Percentiles rank a stretch among this genome's conserved stretches.
phyloP scores from a whole-genome alignment of 2,797 vertebrate genomes.

The Myripristis jacobus region DNA sequence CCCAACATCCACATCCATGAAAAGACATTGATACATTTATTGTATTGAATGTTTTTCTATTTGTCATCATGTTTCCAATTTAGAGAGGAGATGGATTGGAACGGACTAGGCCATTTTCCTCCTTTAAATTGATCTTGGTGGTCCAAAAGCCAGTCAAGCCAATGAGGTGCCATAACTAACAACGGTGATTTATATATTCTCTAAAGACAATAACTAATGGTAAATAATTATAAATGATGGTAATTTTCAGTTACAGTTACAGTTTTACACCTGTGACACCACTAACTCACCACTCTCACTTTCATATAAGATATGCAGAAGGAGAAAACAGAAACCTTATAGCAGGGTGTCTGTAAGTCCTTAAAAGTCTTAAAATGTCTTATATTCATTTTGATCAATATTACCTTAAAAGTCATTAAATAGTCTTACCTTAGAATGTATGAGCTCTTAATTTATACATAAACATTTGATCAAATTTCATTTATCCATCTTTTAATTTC shows the following conservation, averaged over 20 bases:
- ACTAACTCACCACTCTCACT: neutral
- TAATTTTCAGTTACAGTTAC: neutral
- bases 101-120: conserved; percentile 20
- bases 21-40: conserved; percentile 55
- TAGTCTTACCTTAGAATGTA: no score
- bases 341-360: no score
- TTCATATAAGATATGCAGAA: neutral
- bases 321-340: neutral
- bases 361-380: no score
- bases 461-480: no score
- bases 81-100: conserved; percentile 53
- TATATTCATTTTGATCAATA: no score
- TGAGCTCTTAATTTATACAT: no score
- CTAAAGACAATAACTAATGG: neutral
- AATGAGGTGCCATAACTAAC: conserved; percentile 1
- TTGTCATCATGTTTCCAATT: conserved; percentile 65
- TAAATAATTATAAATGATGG: neutral
- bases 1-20: conserved; percentile 52
- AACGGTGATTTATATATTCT: neutral
- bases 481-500: no score
- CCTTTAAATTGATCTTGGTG: conserved; percentile 30
- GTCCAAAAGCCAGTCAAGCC: conserved; percentile 32
- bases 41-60: conserved; percentile 61
- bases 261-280: neutral
- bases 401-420: no score